Conservation (phyloP, 2,113 vertebrate species). For the Semnornis frantzii region DNA sequence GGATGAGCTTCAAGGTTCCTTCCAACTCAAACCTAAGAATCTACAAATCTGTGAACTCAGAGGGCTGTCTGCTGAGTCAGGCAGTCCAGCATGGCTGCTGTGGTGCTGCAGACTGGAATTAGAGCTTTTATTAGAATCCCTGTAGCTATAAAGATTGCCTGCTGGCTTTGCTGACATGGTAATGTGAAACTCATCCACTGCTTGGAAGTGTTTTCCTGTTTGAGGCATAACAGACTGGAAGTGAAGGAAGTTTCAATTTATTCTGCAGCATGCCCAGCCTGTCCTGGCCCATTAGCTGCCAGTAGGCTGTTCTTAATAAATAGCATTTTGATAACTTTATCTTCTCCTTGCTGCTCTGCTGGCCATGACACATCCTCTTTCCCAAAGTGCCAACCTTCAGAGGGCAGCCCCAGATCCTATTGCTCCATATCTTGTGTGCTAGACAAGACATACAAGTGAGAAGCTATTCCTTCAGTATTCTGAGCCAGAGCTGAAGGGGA, state of each 20-base stretch:
- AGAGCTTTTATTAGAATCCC: not conserved
- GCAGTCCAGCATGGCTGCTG: not conserved
- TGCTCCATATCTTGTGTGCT: not conserved
- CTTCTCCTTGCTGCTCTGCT: not conserved
- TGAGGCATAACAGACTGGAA: not conserved
- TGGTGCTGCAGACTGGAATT: not conserved
- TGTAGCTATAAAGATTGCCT: not conserved
- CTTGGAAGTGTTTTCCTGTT: not conserved
- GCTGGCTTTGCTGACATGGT: not conserved
- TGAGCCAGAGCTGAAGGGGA: not conserved
- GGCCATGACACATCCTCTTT: not conserved
- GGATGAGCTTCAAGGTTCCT: too few relatives aligned
- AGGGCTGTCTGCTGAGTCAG: not conserved
- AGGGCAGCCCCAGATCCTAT: not conserved
- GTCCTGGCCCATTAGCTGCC: not conserved
- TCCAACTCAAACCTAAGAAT: too few relatives aligned
- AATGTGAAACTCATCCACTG: not conserved
- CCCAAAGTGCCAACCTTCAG: not conserved
- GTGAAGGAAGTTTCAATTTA: not conserved
- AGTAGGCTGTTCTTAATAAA: slow-evolving; percentile 2
- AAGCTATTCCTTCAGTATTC: not conserved
- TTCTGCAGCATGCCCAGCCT: not conserved
- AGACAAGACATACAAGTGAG: not conserved
- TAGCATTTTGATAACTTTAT: not conserved
- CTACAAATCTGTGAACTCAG: not conserved